These are phyloP conservation scores for Toxotes jaculatrix DNA, from an alignment of 2,113 vertebrate species.

Conservation along the genomic window DNA sequence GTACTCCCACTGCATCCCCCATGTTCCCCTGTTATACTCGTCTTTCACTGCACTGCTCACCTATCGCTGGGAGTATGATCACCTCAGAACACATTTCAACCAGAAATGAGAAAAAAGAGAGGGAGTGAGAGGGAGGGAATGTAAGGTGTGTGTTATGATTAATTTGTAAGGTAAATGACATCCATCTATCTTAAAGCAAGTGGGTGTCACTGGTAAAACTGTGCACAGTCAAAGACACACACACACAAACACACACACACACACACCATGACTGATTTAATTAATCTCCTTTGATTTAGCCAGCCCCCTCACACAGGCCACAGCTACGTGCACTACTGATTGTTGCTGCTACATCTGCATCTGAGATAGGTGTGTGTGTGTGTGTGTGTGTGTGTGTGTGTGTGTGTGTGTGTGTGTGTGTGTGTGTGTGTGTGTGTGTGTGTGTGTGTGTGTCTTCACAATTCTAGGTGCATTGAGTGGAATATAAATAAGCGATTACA, in stretches of 20 bases:
- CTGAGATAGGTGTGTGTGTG: not conserved
- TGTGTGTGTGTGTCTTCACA: not conserved
- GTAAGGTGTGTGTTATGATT: constrained; percentile 22
- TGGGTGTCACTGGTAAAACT: not conserved
- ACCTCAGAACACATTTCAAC: not conserved
- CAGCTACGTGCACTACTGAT: not conserved
- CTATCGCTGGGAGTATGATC: not conserved
- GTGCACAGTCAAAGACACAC: not conserved
- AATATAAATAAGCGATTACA: constrained; percentile 11
- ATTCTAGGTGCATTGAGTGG: not conserved
- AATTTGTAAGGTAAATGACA: constrained; percentile 51
- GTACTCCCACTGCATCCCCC: not conserved
- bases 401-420: not conserved
- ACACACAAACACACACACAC: constrained; percentile 7
- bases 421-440: constrained; percentile 3
- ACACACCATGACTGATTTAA: constrained; percentile 29
- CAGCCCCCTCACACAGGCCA: not conserved
- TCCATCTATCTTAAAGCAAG: constrained; percentile 50
- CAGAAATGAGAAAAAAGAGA: not conserved
- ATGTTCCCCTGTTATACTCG: not conserved
- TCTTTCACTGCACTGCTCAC: not conserved
- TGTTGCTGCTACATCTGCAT: constrained; percentile 17
- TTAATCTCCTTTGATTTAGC: constrained; percentile 34
- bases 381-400: not conserved
- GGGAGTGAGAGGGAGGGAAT: not conserved